A percentile compares a stretch with the other conserved stretches of the same genome.
Evolutionary conservation across 2,888 invertebrate species (phyloP).

Genomic region (Drosophila rellima): DNA sequence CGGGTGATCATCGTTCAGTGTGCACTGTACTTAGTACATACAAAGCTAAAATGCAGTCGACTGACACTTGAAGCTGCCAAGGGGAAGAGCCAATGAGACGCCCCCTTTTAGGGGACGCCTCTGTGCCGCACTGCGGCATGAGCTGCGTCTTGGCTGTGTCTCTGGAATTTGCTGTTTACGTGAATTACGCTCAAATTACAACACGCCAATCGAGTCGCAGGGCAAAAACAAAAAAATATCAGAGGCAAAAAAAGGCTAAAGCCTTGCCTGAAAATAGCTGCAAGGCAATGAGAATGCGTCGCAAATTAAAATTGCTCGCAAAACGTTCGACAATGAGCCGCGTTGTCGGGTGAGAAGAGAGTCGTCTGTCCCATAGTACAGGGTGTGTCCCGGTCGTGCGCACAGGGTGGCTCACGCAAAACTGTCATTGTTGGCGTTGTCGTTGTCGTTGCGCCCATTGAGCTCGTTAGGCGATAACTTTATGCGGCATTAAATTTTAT

Average conservation of each 20-base stretch:
- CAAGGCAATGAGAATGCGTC: slow-evolving; percentile 74
- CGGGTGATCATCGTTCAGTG: neutral
- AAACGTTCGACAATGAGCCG: slow-evolving; percentile 39
- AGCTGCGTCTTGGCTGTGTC: slow-evolving; percentile 35
- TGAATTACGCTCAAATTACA: slow-evolving; percentile 83
- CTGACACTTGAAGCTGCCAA: neutral
- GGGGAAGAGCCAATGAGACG: neutral
- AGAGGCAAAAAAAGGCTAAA: slow-evolving; percentile 12
- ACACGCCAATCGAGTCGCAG: slow-evolving; percentile 44
- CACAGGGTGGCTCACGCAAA: slow-evolving; percentile 44
- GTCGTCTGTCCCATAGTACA: slow-evolving; percentile 30
- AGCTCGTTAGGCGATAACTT: slow-evolving; percentile 80
- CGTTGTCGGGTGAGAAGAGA: neutral
- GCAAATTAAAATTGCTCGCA: slow-evolving; percentile 81
- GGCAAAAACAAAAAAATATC: slow-evolving; percentile 8
- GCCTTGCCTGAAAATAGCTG: slow-evolving; percentile 77
- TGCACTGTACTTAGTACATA: no score
- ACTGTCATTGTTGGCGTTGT: slow-evolving; percentile 10
- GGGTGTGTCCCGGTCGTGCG: no score
- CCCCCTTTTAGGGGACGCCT: slow-evolving; percentile 17
- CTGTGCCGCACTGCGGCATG: slow-evolving; percentile 32
- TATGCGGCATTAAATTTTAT: slow-evolving; percentile 81
- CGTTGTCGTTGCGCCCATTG: slow-evolving; percentile 52
- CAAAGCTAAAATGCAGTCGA: neutral
- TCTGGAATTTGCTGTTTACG: slow-evolving; percentile 78